A percentile compares a stretch with the other conserved stretches of the same genome.
phyloP scores from a whole-genome alignment of 1,140 invertebrate species.

The Bombus picipes region DNA sequence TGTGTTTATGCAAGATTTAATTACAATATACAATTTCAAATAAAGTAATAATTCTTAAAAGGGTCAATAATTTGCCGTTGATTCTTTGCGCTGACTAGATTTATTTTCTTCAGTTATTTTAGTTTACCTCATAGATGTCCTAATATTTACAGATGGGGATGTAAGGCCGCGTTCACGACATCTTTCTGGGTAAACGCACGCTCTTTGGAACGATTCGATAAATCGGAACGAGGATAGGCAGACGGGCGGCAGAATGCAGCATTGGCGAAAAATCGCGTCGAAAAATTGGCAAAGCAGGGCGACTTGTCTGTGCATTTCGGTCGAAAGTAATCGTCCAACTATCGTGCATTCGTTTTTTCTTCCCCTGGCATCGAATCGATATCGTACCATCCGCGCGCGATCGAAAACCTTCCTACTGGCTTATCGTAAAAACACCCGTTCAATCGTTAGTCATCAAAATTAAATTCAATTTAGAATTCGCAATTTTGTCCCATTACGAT shows the following conservation, averaged over 20 bases:
- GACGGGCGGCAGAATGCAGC: conserved; percentile 11
- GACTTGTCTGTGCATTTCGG: not conserved
- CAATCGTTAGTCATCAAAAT: not conserved
- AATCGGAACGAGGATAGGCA: not conserved
- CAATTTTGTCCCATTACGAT: not conserved
- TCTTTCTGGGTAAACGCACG: not conserved
- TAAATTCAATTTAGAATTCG: not conserved
- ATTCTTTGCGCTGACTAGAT: too few relatives aligned
- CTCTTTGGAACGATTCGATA: not conserved
- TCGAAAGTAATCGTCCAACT: conserved; percentile 31
- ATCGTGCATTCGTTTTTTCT: conserved; percentile 2
- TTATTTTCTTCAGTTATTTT: not conserved
- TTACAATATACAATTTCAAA: too few relatives aligned
- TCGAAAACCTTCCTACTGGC: not conserved
- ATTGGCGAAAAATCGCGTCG: conserved; percentile 24
- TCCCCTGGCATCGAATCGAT: conserved; percentile 10
- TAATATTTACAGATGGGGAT: not conserved
- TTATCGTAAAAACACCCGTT: not conserved
- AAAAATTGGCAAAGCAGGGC: conserved; percentile 40
- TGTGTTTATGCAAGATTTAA: too few relatives aligned
- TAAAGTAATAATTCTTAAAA: not conserved
- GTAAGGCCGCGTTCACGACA: not conserved
- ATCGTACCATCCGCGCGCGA: conserved; percentile 1
- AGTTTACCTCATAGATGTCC: not conserved
- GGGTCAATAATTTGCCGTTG: not conserved